Conservation (phyloP, 2,113 vertebrate species). For the Nymphicus hollandicus region DNA sequence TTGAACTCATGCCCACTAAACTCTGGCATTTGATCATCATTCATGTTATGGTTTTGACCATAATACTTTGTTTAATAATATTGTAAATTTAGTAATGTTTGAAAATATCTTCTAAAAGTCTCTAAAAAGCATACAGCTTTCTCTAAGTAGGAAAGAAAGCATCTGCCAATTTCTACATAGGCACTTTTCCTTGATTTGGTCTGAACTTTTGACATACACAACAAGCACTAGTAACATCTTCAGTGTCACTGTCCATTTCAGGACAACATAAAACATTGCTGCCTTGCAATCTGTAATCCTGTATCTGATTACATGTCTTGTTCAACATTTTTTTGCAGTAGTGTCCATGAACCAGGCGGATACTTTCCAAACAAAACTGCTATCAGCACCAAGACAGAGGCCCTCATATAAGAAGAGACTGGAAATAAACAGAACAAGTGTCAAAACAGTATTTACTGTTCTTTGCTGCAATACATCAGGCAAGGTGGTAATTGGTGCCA, state of each 20-base stretch:
- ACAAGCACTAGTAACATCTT: not conserved
- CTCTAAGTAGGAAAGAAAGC: not conserved
- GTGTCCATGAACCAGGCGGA: not conserved
- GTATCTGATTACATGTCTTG: not conserved
- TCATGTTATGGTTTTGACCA: not conserved
- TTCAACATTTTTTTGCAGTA: not conserved
- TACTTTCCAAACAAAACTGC: not conserved
- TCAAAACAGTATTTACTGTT: not conserved
- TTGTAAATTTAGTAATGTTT: not conserved
- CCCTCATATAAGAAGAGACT: not conserved
- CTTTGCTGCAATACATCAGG: not conserved
- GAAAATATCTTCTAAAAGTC: not conserved
- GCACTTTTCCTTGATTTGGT: not conserved
- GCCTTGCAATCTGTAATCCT: not conserved
- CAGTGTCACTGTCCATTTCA: not conserved
- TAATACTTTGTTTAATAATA: not conserved
- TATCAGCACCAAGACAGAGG: not conserved
- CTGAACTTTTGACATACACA: not conserved
- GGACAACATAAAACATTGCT: not conserved
- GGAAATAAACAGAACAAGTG: not conserved
- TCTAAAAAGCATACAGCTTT: not conserved
- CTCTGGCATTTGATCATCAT: not conserved
- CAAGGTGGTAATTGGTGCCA: not conserved
- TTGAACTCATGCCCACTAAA: not conserved
- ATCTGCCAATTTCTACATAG: not conserved